Percentiles rank a stretch among this genome's conserved stretches.
Conservation (phyloP, 2,797 vertebrate genomes). For the Salmo trutta region DNA sequence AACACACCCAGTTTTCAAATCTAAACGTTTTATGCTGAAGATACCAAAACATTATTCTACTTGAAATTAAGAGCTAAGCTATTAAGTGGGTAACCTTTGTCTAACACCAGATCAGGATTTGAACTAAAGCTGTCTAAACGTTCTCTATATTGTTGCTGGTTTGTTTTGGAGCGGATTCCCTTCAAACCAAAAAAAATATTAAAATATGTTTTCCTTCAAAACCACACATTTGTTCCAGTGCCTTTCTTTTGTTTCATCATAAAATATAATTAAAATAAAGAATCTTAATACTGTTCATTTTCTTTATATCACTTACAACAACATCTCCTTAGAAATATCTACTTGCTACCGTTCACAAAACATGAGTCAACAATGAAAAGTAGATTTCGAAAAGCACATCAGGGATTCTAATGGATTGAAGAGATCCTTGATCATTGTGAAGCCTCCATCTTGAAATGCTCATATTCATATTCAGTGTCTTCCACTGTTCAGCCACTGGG, state of each 20-base stretch:
- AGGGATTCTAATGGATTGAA: slow-evolving; percentile 41
- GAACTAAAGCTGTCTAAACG: slow-evolving; percentile 32
- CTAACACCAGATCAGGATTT: slow-evolving; percentile 58
- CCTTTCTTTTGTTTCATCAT: slow-evolving; percentile 68
- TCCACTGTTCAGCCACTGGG: slow-evolving; percentile 28
- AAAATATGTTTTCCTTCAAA: slow-evolving; percentile 49
- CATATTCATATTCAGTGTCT: slow-evolving; percentile 32
- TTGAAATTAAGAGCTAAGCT: slow-evolving; percentile 75
- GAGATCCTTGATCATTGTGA: slow-evolving; percentile 43
- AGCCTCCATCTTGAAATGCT: slow-evolving; percentile 36
- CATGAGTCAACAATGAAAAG: slow-evolving; percentile 47
- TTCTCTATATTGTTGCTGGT: slow-evolving; percentile 31
- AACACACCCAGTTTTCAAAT: slow-evolving; percentile 24
- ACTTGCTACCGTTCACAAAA: slow-evolving; percentile 55
- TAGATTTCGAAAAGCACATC: slow-evolving; percentile 41
- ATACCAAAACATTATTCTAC: slow-evolving; percentile 58
- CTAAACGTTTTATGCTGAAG: slow-evolving; percentile 52
- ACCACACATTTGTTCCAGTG: slow-evolving; percentile 77
- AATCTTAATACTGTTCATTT: slow-evolving; percentile 50
- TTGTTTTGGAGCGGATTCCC: slow-evolving; percentile 43
- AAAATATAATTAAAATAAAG: slow-evolving; percentile 58
- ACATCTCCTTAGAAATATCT: slow-evolving; percentile 44
- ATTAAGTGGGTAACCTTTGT: slow-evolving; percentile 62
- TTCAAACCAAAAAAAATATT: slow-evolving; percentile 38
- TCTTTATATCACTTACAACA: slow-evolving; percentile 43